Evolutionary conservation across 2,113 vertebrate species (phyloP).

Genomic region (Pipra filicauda): DNA sequence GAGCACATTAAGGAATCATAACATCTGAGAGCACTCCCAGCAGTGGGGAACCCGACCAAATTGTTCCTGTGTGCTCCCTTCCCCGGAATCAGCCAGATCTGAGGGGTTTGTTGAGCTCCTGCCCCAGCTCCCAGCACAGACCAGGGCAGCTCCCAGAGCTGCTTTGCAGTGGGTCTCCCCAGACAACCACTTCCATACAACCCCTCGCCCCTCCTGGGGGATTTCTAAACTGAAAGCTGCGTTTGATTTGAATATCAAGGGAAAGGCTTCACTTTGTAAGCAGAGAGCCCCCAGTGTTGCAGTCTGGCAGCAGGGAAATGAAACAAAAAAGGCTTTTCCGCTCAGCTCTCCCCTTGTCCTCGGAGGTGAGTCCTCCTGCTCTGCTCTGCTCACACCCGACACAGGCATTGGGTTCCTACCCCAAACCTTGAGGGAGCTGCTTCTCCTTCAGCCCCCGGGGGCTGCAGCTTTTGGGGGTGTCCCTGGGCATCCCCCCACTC

Average conservation of each 20-base stretch:
- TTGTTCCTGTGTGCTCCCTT: background rate
- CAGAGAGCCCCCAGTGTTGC: background rate
- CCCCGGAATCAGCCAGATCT: background rate
- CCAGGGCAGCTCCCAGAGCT: background rate
- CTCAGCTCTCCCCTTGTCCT: background rate
- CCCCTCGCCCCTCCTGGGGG: background rate
- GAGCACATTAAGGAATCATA: conserved; percentile 24
- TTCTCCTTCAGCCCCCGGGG: background rate
- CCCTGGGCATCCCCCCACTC: background rate
- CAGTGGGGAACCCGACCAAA: background rate
- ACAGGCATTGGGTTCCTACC: background rate
- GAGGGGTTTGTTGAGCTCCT: background rate
- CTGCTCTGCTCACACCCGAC: background rate
- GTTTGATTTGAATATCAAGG: background rate
- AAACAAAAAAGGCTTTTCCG: background rate
- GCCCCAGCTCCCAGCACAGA: background rate
- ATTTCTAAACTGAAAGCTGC: background rate
- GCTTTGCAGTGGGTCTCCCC: background rate
- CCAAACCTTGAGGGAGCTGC: background rate
- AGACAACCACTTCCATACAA: background rate
- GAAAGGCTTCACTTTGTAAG: background rate
- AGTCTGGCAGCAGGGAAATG: background rate
- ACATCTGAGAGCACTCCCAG: conserved; percentile 35
- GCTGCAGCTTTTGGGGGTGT: background rate
- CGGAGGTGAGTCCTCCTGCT: background rate